Evolutionary conservation across 2,113 vertebrate species (phyloP).

Genomic region (Heloderma charlesbogerti): DNA sequence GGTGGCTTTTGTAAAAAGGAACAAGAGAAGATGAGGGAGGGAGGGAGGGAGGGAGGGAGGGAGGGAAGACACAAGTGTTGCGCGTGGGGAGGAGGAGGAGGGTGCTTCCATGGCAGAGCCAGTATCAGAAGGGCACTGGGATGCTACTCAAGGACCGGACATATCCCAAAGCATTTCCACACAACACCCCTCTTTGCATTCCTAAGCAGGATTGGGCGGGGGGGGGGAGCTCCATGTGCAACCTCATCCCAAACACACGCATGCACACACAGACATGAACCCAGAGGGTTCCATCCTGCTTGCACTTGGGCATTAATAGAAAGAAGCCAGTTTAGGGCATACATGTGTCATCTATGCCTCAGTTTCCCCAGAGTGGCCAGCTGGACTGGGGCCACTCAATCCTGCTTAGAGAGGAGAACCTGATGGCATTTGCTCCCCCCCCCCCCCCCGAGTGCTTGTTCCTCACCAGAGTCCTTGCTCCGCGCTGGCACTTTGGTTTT

Average conservation of each 20-base stretch:
- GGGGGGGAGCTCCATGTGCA: no score
- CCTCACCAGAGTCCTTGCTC: constrained; percentile 3
- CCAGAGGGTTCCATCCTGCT: neutral
- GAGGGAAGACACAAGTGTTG: neutral
- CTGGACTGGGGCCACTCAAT: neutral
- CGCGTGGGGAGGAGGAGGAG: neutral
- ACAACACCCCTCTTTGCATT: neutral
- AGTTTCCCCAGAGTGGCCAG: no score
- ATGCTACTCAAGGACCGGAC: neutral
- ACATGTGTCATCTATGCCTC: no score
- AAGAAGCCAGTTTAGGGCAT: neutral
- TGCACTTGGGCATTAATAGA: neutral
- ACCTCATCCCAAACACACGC: no score
- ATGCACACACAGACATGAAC: no score
- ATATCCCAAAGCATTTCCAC: neutral
- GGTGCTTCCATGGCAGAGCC: no score
- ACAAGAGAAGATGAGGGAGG: neutral
- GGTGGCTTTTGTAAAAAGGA: constrained; percentile 26
- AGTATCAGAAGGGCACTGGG: neutral
- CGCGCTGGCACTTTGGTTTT: neutral
- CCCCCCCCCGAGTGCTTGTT: no score
- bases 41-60: no score
- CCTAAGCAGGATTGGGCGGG: no score
- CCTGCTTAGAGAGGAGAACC: neutral
- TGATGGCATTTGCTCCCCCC: neutral